Base-by-base conservation (phyloP, 2,888 invertebrate species). In the Ecliptopera silaceata region DNA sequence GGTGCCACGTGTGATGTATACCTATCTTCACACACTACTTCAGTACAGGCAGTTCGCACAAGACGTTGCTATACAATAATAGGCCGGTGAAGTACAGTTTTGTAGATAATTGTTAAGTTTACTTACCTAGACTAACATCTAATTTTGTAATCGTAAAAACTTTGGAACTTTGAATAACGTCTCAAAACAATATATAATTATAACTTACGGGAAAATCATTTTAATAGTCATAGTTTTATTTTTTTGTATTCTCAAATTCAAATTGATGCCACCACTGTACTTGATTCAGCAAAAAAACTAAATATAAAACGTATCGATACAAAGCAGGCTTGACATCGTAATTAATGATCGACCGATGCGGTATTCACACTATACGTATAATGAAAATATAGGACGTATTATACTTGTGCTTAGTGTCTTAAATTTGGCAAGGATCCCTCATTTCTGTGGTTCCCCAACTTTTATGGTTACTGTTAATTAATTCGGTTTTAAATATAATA, bases 271-370 rank as follows among this genome's bases (percentile, higher is more conserved):
- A 61, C 6, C 45, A 59, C 46, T 81, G 82, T 88, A 68, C 79
- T 69, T 88, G 88, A 88, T 72, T 83, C 81, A 77, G 86, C 87
- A 18, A 72, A 75, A 71, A 62, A 74, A 73, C 63, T 63, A 70
- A 71, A 74, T 71, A 75, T 76, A 78, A 81, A 79, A 69, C 59
- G 59, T 68, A 66, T 62, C 63, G 61, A 66, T 59, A 79, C 74
- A 82, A 82, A 69, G 70, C 64, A 56, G 55, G 51, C 68, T 70
- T 41, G 78, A 74, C 79, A 71, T 63, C 49, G 58, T 77, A 74
- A 86, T 84, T 86, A 81, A 86, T 82, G 82, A 77, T 75, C 66
- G 45, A 38, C 63, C 69, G 64, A 65, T 72, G 71, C 65, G 68
- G 66, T 62, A 62, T 52, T 57, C 34, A 36, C 8, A 4, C 8